phyloP scores from a whole-genome alignment of 2,888 invertebrate species.

The Stratiomys singularior region DNA sequence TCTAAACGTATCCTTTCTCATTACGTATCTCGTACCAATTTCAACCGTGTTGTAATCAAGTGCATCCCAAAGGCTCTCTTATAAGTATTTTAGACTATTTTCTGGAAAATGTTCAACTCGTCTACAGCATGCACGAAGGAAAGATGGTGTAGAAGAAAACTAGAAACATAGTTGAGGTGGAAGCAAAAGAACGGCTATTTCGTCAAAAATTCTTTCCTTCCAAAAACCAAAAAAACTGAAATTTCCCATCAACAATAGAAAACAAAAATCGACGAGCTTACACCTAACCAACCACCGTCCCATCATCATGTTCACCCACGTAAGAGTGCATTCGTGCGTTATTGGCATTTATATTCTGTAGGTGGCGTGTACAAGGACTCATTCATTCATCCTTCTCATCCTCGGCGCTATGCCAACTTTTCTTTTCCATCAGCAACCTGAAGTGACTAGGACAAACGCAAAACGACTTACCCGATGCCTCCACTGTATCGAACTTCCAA shows the following conservation, averaged over 20 bases:
- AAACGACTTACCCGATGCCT: constrained; percentile 41
- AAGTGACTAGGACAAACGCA: constrained; percentile 41
- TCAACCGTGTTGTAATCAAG: constrained; percentile 41
- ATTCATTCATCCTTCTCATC: constrained; percentile 1
- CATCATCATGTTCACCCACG: constrained; percentile 1
- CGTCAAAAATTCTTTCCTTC: constrained; percentile 32
- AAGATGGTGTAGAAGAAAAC: neutral
- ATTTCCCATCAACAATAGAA: constrained; percentile 38
- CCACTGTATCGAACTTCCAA: constrained; percentile 41
- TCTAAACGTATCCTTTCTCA: constrained; percentile 36
- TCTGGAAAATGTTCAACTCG: constrained; percentile 34
- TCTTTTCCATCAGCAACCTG: constrained; percentile 35
- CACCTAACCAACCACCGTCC: constrained; percentile 1
- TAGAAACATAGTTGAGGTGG: neutral
- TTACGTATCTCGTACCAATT: constrained; percentile 32
- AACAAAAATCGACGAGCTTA: constrained; percentile 39
- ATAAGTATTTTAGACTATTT: constrained; percentile 34
- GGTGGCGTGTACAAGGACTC: constrained; percentile 41
- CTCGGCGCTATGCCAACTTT: neutral
- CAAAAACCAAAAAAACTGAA: constrained; percentile 16
- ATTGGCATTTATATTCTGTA: constrained; percentile 40
- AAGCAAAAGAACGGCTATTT: constrained; percentile 23
- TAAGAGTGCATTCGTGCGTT: constrained; percentile 42
- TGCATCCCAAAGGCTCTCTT: constrained; percentile 35
- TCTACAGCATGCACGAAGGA: neutral